These are phyloP conservation scores for Ploceus nigricollis DNA, from an alignment of 2,113 vertebrate genomes.

Conservation along the genomic window DNA sequence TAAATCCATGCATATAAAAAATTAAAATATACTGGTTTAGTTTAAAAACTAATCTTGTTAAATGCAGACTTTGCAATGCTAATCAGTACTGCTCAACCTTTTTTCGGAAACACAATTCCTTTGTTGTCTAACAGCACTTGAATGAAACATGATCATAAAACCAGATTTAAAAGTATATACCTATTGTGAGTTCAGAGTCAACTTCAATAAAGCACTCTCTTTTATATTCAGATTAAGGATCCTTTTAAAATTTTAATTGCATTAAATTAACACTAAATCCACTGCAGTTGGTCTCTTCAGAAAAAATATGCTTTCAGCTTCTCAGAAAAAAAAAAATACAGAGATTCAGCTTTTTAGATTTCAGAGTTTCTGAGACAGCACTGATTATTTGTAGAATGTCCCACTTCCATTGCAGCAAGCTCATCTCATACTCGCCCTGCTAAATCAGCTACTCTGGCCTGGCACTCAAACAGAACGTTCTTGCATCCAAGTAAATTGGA, in stretches of 20 bases:
- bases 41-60: conserved; percentile 62
- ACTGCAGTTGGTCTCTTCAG: conserved; percentile 20
- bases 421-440: not conserved
- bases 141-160: conserved; percentile 71
- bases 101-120: conserved; percentile 65
- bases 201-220: conserved; percentile 53
- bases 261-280: conserved; percentile 64
- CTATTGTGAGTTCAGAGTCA: conserved; percentile 55
- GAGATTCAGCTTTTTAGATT: not conserved
- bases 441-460: not conserved
- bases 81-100: conserved; percentile 46
- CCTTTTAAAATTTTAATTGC: conserved; percentile 63
- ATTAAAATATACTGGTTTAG: conserved; percentile 44
- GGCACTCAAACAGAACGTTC: conserved; percentile 34
- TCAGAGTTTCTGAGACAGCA: not conserved
- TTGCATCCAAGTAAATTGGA: conserved; percentile 3
- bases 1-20: conserved; percentile 4
- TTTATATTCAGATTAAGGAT: conserved; percentile 68
- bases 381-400: not conserved
- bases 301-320: not conserved
- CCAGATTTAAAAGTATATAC: conserved; percentile 68
- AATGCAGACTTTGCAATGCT: conserved; percentile 54
- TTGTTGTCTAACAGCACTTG: conserved; percentile 63
- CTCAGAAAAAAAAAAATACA: not conserved
- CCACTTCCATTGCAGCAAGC: not conserved